Percentiles rank a stretch among this genome's conserved stretches.
These are phyloP conservation scores for Melopsittacus undulatus DNA, from an alignment of 2,797 vertebrate genomes.

Conservation along the genomic window DNA sequence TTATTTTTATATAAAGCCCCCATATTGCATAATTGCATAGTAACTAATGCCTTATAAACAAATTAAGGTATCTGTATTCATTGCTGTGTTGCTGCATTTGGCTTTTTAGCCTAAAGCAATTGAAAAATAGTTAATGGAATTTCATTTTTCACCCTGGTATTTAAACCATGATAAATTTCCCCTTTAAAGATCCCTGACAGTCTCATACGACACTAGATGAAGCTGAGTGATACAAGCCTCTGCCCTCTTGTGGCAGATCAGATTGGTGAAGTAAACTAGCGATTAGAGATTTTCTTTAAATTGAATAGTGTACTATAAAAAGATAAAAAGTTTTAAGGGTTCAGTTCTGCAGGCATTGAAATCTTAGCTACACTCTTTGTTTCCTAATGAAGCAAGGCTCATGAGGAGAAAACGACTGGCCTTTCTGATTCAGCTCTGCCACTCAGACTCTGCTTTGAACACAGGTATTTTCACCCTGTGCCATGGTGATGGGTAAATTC, in stretches of 20 bases:
- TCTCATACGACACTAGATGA: neutral
- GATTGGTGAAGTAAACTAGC: neutral
- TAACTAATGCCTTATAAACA: slow-evolving; percentile 20
- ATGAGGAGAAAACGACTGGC: neutral
- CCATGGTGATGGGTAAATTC: neutral
- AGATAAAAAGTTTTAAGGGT: neutral
- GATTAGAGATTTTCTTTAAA: neutral
- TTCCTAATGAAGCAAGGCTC: neutral
- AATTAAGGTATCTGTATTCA: neutral
- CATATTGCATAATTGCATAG: neutral
- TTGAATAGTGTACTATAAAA: neutral
- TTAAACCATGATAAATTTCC: neutral
- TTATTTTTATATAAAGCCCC: neutral
- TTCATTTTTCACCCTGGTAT: slow-evolving; percentile 17
- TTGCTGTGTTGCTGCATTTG: neutral
- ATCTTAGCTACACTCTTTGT: neutral
- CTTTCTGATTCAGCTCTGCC: neutral
- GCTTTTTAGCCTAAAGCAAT: slow-evolving; percentile 3
- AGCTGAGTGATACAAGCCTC: slow-evolving; percentile 25
- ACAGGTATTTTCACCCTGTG: neutral
- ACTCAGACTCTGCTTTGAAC: neutral
- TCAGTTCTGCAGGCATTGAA: neutral
- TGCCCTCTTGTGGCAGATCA: slow-evolving; percentile 58
- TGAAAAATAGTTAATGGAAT: slow-evolving; percentile 34
- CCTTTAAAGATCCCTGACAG: neutral